Conservation (phyloP, 2,797 vertebrate genomes). For the Pangasius larnaudii region DNA sequence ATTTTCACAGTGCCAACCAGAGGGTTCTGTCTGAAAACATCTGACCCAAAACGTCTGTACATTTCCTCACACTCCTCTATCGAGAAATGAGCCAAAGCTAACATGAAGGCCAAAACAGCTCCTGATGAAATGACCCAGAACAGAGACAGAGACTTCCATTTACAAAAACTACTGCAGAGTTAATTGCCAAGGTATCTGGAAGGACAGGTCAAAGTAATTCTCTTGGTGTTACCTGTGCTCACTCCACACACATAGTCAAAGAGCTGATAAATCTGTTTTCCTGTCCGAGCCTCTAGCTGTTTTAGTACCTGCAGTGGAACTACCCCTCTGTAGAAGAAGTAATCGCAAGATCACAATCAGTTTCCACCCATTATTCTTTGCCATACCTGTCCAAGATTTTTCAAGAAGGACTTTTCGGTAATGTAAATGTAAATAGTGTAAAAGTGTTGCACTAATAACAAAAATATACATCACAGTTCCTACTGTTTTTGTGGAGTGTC, state of each 20-base stretch:
- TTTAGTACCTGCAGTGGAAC: slow-evolving; percentile 76
- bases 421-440: background rate
- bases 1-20: slow-evolving; percentile 78
- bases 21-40: slow-evolving; percentile 77
- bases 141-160: background rate
- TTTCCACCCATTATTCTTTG: background rate
- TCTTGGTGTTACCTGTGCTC: slow-evolving; percentile 73
- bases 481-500: background rate
- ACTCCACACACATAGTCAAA: slow-evolving; percentile 82
- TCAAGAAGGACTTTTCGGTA: background rate
- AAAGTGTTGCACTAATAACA: background rate
- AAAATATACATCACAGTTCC: background rate
- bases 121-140: slow-evolving; percentile 59
- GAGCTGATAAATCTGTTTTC: slow-evolving; percentile 73
- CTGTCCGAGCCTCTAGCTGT: slow-evolving; percentile 73
- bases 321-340: slow-evolving; percentile 68
- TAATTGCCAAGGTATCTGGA: background rate
- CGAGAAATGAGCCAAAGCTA: slow-evolving; percentile 73
- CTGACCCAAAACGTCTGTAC: slow-evolving; percentile 75
- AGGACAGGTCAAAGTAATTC: background rate
- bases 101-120: slow-evolving; percentile 76
- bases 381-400: background rate
- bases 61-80: slow-evolving; percentile 76
- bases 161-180: background rate
- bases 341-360: background rate